Base-by-base conservation (phyloP, 2,888 invertebrate species). In the Sminthurides aquaticus region DNA sequence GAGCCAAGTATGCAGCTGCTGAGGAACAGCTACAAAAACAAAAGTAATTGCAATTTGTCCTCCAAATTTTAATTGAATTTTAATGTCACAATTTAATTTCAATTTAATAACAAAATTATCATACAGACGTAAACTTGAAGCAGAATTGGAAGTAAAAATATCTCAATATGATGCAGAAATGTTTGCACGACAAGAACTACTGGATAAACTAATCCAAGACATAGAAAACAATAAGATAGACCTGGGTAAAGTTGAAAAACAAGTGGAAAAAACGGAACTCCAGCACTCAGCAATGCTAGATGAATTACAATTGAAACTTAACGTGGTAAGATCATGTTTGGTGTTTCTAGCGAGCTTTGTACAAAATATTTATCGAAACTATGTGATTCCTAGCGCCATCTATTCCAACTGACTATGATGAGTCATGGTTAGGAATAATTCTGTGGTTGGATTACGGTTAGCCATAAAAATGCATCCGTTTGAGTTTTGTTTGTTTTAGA, bases 81-180 rank as follows among this genome's bases (percentile, higher is more conserved):
- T 1, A 11, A 18, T 8, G 43, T 43, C 43, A 43, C 8, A 43
- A 43, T 8, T 52, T 52, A 52, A 34, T 34, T 34, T 34, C 43
- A 34, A 34, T 34, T 34, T 11, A 15, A 11, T 5, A 15, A 11
- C 15, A 34, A 34, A 34, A 34, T 34, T 34, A 15, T 15, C 15
- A 34, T 57, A 22, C 48, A 66, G 66, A 27, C n/a, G 49, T 2
- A 66, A 66, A 29, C 43, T 62, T 1, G 26, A 62, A 22, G 52
- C 62, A 2, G 66, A 66, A 20, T 26, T 66, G 27, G 62, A 66
- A 26, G 62, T 58, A 1, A 18, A 62, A 3, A 62, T 62, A 11
- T 29, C 3, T 5, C 66, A 62, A 43, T 66, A 62, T 26, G 66
- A 66, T 43, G 8, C 58, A 26, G 66, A 66, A 58, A 58, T 66